Evolutionary conservation across 2,797 vertebrate species (phyloP), one percentile per base, ranked within the genome.

Genomic region (Hoplostethus atlanticus): DNA sequence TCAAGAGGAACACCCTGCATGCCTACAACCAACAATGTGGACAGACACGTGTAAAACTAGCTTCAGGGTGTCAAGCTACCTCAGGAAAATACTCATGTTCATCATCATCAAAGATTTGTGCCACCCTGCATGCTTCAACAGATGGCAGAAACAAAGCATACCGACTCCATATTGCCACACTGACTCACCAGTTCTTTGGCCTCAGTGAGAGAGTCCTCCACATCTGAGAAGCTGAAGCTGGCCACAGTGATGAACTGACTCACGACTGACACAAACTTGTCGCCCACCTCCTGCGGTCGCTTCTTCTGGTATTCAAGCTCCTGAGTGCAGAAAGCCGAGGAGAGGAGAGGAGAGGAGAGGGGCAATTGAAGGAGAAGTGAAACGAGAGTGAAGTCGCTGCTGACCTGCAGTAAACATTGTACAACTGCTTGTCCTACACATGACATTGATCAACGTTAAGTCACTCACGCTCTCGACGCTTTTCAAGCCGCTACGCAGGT

Each of bases 231-330:
- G 93, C 98, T 97, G 93, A 99, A 99, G 92, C 98, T 98, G 86
- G 97, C 98, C 75, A 99, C 87, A 0, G 98, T 98, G 94, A 99
- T 95, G 91, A 99, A 99, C 93, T 99, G 98, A 93, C 98, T 99
- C 91, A 99, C 98, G 0, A 98, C 98, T 0, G 97, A 96, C 82
- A 98, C 97, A 84, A 98, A 99, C 92, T 99, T 99, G 89, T 99
- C 98, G 0, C 97, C 98, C 0, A 92, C 79, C 76, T 95, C 94
- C 47, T 95, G 94, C 17, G 95, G 92, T 69, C 95, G 94, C 69
- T 94, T 94, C 92, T 96, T 98, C 95, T 99, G 98, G 90, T 94
- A 98, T 6, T 98, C 98, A 80, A 99, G 87, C 86, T 99, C 98
- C 98, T 99, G 84, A 69, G 56, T 13, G 30, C 15, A 61, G 25